Evolutionary conservation across 2,113 vertebrate species (phyloP), one percentile per base, ranked within the genome.

Genomic region (Spea bombifrons): DNA sequence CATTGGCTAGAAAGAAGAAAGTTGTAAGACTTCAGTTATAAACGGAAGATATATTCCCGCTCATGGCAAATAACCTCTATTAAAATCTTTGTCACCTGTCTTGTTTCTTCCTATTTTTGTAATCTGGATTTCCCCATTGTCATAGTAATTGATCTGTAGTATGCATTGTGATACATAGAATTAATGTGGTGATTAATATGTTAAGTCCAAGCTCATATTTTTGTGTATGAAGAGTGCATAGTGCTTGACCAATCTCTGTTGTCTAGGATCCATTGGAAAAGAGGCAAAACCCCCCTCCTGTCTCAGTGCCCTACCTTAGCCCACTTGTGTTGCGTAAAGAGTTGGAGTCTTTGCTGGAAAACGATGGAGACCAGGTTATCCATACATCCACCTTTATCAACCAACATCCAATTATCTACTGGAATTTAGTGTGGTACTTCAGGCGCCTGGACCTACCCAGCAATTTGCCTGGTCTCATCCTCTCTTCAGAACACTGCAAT

Each of bases 391-490:
- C 94, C 81, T 99, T 99, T 86, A 97, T 99, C 84, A 97, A 94
- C 87, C 96, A 99, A 86, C 97, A 99, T 83, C 97, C 97, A 3
- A 99, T 99, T 82, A 96, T 99, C 84, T 99, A 98, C 91, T 99
- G 97, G 97, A 99, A 99, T 86, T 88, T 99, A 44, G 94, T 99
- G 46, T 99, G 96, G 96, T 99, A 97, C 90, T 99, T 99, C 87
- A 93, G 86, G 9, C 93, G 96, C 9, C 83, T 99, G 86, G 96
- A 99, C 82, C 90, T 99, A 78, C 95, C 94, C 82, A 95, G 93
- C 88, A 94, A 96, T 84, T 90, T 99, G 43, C 96, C 97, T 2
- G 97, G 96, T 47, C 95, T 99, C 80, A 97, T 98, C 84, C 89
- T 99, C 1, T 95, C 94, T 45, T 99, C 96, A 7, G 96, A 99